Conservation (phyloP, 2,797 vertebrate genomes). For the Enteromius mattozi region DNA sequence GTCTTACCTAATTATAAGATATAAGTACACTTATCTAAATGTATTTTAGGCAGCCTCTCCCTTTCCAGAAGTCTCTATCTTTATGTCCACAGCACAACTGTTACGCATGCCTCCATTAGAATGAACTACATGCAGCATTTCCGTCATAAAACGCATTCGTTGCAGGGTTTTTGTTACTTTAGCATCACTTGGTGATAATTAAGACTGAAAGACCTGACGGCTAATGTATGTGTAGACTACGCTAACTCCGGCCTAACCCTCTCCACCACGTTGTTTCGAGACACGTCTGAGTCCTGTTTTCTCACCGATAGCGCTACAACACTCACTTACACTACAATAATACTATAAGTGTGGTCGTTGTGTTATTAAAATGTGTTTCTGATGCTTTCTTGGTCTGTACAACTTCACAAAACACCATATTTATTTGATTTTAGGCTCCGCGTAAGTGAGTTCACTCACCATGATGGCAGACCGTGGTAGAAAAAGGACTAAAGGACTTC, state of each 20-base stretch:
- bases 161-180: not conserved
- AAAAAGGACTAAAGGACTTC: slow-evolving; percentile 72
- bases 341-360: not conserved
- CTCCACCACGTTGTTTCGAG: slow-evolving; percentile 13
- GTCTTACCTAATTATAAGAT: not conserved
- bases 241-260: not conserved
- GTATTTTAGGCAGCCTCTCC: not conserved
- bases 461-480: slow-evolving; percentile 82
- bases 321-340: no score
- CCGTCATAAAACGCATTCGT: not conserved
- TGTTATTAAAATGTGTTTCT: not conserved
- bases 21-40: not conserved
- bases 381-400: no score
- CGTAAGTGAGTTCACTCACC: slow-evolving; percentile 75
- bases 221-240: not conserved
- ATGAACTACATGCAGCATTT: not conserved
- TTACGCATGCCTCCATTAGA: not conserved
- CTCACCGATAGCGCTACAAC: not conserved
- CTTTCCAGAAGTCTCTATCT: not conserved
- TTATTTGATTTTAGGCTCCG: not conserved
- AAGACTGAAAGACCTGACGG: not conserved
- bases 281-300: not conserved
- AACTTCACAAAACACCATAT: not conserved
- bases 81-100: not conserved
- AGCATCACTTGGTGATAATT: not conserved